phyloP scores from a whole-genome alignment of 1,140 invertebrate species.

The Drosophila azteca region DNA sequence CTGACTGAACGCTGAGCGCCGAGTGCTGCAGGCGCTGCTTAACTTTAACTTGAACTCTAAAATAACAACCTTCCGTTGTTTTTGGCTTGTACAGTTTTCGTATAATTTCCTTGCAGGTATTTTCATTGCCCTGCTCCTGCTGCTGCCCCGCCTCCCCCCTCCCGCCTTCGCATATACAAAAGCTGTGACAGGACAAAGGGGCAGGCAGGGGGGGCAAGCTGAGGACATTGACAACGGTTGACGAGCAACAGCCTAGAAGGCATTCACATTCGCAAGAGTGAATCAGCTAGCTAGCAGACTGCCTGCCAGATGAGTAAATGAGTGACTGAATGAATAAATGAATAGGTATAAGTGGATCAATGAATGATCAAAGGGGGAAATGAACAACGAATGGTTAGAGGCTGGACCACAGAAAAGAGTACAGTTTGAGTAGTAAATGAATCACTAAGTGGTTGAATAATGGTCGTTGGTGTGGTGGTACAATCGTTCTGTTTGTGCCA shows the following conservation, averaged over 20 bases:
- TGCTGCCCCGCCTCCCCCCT: not conserved
- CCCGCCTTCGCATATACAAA: not conserved
- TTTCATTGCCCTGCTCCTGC: constrained; percentile 58
- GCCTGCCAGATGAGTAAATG: too few species aligned
- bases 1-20: constrained; percentile 37
- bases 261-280: too few species aligned
- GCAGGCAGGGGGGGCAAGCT: not conserved
- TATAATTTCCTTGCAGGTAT: constrained; percentile 79
- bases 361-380: too few species aligned
- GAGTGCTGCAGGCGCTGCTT: constrained; percentile 68
- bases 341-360: too few species aligned
- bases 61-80: constrained; percentile 73
- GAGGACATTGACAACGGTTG: constrained; percentile 45
- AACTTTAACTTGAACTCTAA: constrained; percentile 82
- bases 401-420: too few species aligned
- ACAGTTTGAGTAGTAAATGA: too few species aligned
- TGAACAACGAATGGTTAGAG: too few species aligned
- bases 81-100: constrained; percentile 79
- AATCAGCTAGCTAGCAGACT: too few species aligned
- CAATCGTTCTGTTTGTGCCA: too few species aligned
- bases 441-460: too few species aligned
- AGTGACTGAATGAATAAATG: too few species aligned
- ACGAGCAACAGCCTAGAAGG: not conserved
- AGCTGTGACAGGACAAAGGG: constrained; percentile 13
- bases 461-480: too few species aligned